Evolutionary conservation across 2,888 invertebrate species (phyloP).

Genomic region (Trimorus sp.): DNA sequence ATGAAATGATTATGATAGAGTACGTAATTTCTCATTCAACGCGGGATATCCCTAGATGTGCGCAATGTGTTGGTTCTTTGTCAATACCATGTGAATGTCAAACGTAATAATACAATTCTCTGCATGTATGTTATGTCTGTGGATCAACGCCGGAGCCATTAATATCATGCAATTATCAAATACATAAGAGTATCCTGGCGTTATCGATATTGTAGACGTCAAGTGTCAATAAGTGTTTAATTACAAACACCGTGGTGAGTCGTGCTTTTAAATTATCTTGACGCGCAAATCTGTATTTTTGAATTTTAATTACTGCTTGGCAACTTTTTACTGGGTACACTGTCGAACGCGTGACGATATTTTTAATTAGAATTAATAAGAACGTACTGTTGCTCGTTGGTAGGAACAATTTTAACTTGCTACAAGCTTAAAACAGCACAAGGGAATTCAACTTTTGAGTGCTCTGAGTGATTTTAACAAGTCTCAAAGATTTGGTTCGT

Average conservation of each 20-base stretch:
- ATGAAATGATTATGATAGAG: constrained; percentile 17
- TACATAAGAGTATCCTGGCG: constrained; percentile 36
- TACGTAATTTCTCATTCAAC: constrained; percentile 23
- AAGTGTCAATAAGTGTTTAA: constrained; percentile 22
- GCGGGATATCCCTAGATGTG: constrained; percentile 16
- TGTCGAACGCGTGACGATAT: not conserved
- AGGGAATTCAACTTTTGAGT: too few species aligned
- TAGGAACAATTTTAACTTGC: too few species aligned
- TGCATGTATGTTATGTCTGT: constrained; percentile 24
- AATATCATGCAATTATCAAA: constrained; percentile 49
- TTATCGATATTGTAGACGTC: constrained; percentile 30
- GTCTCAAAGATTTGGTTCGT: too few species aligned
- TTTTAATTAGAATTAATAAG: not conserved
- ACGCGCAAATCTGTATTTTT: constrained; percentile 8
- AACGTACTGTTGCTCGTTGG: too few species aligned
- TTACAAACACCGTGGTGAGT: not conserved
- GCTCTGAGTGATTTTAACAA: too few species aligned
- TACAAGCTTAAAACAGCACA: too few species aligned
- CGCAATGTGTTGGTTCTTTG: constrained; percentile 35
- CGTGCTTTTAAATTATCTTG: constrained; percentile 8
- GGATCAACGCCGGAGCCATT: constrained; percentile 33
- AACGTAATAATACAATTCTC: constrained; percentile 21
- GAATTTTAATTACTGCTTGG: not conserved
- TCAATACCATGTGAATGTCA: constrained; percentile 29
- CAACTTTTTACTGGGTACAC: not conserved